Base-by-base conservation (phyloP, 1,140 invertebrate genomes). In the Ceratoteleas bidentatus region DNA sequence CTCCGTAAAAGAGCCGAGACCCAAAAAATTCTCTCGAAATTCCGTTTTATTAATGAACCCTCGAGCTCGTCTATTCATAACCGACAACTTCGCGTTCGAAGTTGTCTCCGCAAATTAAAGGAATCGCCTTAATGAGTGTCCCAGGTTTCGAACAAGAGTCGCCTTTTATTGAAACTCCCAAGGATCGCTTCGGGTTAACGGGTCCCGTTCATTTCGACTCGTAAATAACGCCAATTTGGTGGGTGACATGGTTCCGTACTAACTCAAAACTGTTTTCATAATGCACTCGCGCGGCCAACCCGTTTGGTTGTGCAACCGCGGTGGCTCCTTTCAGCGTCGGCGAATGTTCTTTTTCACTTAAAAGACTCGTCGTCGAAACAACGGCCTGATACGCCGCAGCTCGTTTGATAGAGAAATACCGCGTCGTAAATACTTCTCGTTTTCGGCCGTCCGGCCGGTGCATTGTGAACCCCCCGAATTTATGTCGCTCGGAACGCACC, bases 341-440 rank as follows among this genome's bases (percentile, higher is more conserved):
- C 57, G 38, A 69, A 77, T 57, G 74, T 62, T 54, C 65, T 56
- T 69, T 77, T 77, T 77, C 65, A 62, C 58, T 77, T 70, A 68
- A 70, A 77, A 64, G 65, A 64, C 34, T 66, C 65, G 52, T 76
- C 50, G 73, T 66, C 53, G 53, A 33, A 70, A 64, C 65, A 57
- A 64, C 64, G 10, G 52, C 4, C 43, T 70, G 74, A 77, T 77
- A 77, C 36, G 9, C 47, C 43, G 15, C 47, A 61, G 65, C 49
- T 77, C 13, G 65, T 77, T 77, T 77, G 74, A 77, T 77, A 69
- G 65, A 64, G 52, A 64, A 69, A 68, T 47, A 69, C 74, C 64
- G 74, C 65, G 58, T 69, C 74, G 74, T 77, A 77, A 77, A 77
- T 77, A 70, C 49, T 69, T 77, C 74, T 77, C 65, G 65, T 77